A percentile compares a stretch with the other conserved stretches of the same genome.
These are phyloP conservation scores for Cheilinus undulatus DNA, from an alignment of 2,113 vertebrate species.

Conservation along the genomic window DNA sequence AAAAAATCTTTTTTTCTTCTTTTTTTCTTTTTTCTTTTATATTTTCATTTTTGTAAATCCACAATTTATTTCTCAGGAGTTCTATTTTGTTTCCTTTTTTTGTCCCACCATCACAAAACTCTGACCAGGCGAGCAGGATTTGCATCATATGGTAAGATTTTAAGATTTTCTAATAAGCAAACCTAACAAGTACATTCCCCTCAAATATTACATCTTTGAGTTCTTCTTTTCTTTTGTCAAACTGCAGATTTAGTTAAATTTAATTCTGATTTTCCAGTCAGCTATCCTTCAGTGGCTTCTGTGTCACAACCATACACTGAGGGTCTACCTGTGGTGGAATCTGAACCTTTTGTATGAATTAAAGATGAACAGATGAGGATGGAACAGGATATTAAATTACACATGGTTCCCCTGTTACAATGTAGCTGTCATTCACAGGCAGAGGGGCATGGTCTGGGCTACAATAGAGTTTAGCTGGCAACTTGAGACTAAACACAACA, in stretches of 20 bases:
- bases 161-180: neutral
- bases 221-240: neutral
- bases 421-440: constrained; percentile 39
- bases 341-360: constrained; percentile 68
- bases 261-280: constrained; percentile 13
- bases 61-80: neutral
- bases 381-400: constrained; percentile 59
- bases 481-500: neutral
- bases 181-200: neutral
- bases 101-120: neutral
- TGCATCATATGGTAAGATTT: neutral
- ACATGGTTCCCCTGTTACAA: constrained; percentile 30
- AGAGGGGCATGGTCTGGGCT: neutral
- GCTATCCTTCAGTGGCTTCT: constrained; percentile 16
- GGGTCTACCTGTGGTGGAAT: constrained; percentile 42
- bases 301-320: constrained; percentile 10
- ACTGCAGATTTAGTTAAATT: constrained; percentile 22
- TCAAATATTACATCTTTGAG: neutral
- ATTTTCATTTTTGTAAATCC: neutral
- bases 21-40: neutral
- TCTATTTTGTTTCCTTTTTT: neutral
- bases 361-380: constrained; percentile 63
- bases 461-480: neutral
- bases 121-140: constrained; percentile 43
- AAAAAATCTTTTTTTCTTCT: neutral